Evolutionary conservation across 2,113 vertebrate species (phyloP).

Genomic region (Campylorhamphus procurvoides): DNA sequence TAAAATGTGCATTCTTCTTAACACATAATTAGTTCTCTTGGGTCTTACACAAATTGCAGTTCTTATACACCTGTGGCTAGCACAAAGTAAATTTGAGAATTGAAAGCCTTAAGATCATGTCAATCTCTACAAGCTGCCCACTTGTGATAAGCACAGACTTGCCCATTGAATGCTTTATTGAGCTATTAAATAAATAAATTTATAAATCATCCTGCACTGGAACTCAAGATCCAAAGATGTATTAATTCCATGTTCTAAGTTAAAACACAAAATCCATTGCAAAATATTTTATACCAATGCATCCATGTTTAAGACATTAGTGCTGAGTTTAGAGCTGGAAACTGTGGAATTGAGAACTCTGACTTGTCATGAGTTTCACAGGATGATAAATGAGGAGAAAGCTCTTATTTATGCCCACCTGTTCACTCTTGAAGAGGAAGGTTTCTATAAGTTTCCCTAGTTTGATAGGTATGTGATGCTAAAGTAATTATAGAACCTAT

Average conservation of each 20-base stretch:
- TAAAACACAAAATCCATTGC: not conserved
- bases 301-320: not conserved
- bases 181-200: conserved; percentile 25
- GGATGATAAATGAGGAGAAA: not conserved
- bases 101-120: conserved; percentile 34
- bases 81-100: conserved; percentile 43
- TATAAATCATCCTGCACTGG: not conserved
- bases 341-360: not conserved
- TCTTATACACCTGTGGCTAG: conserved; percentile 30
- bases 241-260: not conserved
- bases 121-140: conserved; percentile 33
- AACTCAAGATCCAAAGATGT: not conserved
- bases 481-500: not conserved
- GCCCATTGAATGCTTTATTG: conserved; percentile 16
- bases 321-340: not conserved
- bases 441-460: not conserved
- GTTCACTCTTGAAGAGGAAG: not conserved
- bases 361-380: not conserved
- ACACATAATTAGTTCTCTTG: conserved; percentile 61
- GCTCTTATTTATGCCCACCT: not conserved
- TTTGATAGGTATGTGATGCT: not conserved
- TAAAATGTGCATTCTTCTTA: conserved; percentile 41
- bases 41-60: conserved; percentile 9
- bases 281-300: not conserved
- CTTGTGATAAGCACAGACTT: not conserved